Conservation (phyloP, 2,113 vertebrate species). For the Martes martes region DNA sequence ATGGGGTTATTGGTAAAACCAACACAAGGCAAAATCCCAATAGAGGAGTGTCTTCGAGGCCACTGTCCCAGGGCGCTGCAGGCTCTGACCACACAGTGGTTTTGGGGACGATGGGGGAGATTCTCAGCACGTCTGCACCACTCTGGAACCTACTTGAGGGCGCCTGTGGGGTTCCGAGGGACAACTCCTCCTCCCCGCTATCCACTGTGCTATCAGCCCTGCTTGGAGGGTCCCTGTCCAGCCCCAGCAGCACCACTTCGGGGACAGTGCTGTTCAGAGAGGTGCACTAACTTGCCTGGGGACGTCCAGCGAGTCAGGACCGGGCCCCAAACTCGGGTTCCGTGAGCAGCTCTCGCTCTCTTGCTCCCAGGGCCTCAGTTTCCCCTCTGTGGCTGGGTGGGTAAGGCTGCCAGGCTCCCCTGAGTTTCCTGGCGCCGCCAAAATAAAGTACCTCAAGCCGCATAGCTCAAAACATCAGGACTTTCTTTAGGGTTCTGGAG, state of each 20-base stretch:
- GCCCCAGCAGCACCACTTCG: too few relatives aligned
- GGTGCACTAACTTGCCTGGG: background rate
- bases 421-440: background rate
- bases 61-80: fast-evolving
- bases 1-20: background rate
- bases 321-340: background rate
- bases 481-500: background rate
- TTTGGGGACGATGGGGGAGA: fast-evolving
- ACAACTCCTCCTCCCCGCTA: background rate
- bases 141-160: fast-evolving
- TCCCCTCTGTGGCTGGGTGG: background rate
- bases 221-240: too few relatives aligned
- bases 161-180: too few relatives aligned
- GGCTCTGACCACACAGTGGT: background rate
- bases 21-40: background rate
- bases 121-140: background rate
- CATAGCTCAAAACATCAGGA: background rate
- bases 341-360: background rate
- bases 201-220: fast-evolving
- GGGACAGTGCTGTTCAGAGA: background rate
- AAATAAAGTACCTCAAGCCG: background rate
- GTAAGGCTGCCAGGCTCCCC: background rate
- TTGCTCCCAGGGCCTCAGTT: background rate
- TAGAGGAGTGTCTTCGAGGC: background rate
- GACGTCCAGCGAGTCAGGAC: background rate